phyloP scores from a whole-genome alignment of 2,797 vertebrate species.

The Mastacembelus armatus region DNA sequence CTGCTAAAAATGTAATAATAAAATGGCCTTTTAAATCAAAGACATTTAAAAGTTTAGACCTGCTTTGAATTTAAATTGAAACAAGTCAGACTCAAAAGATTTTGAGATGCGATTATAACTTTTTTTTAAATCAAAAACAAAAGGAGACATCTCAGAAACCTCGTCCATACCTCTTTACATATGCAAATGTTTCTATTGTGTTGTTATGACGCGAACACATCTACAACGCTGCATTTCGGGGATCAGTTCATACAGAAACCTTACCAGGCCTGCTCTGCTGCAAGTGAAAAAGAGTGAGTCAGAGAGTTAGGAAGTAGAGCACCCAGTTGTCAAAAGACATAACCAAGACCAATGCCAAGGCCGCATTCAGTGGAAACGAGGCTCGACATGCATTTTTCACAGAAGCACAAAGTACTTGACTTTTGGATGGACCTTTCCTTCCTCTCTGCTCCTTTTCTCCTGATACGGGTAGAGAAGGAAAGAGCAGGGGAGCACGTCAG shows the following conservation, averaged over 20 bases:
- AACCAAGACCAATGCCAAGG: slow-evolving; percentile 38
- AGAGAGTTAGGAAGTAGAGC: slow-evolving; percentile 27
- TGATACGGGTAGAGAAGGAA: slow-evolving; percentile 15
- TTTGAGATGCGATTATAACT: no score
- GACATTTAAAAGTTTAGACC: not conserved
- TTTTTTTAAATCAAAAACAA: not conserved
- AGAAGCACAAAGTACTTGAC: slow-evolving; percentile 61
- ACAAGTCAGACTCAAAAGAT: not conserved
- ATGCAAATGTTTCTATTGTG: not conserved
- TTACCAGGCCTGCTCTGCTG: not conserved
- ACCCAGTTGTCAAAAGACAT: slow-evolving; percentile 63
- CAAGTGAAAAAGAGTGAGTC: slow-evolving; percentile 34
- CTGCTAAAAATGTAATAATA: not conserved
- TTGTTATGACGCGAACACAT: not conserved
- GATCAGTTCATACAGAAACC: slow-evolving; percentile 18
- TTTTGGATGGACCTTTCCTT: slow-evolving; percentile 60
- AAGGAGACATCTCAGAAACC: not conserved
- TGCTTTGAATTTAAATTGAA: not conserved
- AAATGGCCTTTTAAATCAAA: not conserved
- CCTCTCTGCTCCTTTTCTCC: not conserved
- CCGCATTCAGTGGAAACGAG: slow-evolving; percentile 48
- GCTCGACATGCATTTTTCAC: slow-evolving; percentile 58
- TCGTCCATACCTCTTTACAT: not conserved
- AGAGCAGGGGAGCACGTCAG: slow-evolving; percentile 11
- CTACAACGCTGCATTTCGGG: not conserved